Evolutionary conservation across 2,888 invertebrate genomes (phyloP).

Genomic region (Diadegma fenestrale): DNA sequence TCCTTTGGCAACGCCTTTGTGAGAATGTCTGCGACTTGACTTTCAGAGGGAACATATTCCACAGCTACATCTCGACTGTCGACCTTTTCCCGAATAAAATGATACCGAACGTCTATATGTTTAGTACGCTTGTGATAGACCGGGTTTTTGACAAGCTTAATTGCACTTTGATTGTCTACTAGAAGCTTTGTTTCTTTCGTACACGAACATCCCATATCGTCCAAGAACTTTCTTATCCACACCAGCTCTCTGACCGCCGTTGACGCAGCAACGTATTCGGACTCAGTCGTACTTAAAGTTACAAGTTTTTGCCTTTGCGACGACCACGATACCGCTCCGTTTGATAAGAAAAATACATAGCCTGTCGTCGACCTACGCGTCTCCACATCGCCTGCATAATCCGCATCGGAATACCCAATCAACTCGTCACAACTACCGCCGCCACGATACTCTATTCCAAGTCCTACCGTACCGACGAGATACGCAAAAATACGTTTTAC

Average conservation of each 20-base stretch:
- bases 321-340: neutral
- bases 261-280: constrained; percentile 7
- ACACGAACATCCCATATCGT: neutral
- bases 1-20: too few relatives aligned
- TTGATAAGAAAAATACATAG: constrained; percentile 12
- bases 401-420: constrained; percentile 18
- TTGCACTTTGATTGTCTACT: neutral
- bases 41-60: too few relatives aligned
- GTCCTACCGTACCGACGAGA: constrained; percentile 1
- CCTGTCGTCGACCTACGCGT: constrained; percentile 21
- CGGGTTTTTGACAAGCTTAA: neutral
- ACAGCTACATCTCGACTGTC: too few relatives aligned
- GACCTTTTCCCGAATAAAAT: neutral
- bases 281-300: neutral
- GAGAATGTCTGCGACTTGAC: too few relatives aligned
- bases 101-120: neutral
- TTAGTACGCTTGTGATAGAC: neutral
- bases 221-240: neutral
- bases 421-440: neutral
- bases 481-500: constrained; percentile 46
- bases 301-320: constrained; percentile 11
- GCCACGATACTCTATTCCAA: constrained; percentile 27
- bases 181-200: neutral
- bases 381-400: constrained; percentile 23
- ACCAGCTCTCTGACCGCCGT: neutral